Evolutionary conservation across 2,113 vertebrate genomes (phyloP), one percentile per base, ranked within the genome.

Genomic region (Seriola aureovittata): DNA sequence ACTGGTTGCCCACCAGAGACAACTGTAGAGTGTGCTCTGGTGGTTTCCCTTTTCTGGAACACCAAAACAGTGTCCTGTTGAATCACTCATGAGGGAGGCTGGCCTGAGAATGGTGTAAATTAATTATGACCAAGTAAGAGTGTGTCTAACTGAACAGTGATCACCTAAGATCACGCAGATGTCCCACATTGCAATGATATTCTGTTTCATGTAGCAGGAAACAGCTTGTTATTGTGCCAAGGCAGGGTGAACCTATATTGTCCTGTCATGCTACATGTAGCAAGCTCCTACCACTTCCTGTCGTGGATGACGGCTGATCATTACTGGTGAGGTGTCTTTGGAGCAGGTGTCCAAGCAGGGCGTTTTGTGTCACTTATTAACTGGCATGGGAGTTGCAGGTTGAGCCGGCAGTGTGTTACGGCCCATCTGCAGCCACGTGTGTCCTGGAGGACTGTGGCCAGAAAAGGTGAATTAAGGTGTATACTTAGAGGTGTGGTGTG

Each of bases 401-500:
- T 64, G 46, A 64, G 79, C 52, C 34, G 0, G 54, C 55, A 34
- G 62, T 13, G 62, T 13, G 64, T 29, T 21, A 1, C 16, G 1
- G 54, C 67, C 46, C 80, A 87, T 78, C 81, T 89, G 89, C 52
- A 89, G 87, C 89, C 93, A 94, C 89, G 83, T 93, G 86, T 87
- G 80, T 81, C 88, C 80, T 82, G 76, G 71, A 82, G 81, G 89
- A 82, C 66, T 46, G 78, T 81, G 82, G 25, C 78, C 21, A 4
- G 67, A 80, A 81, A 71, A 88, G 87, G 89, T 91, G 85, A 36
- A 57, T 81, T 83, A 81, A 90, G 88, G 86, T 90, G 86, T 90
- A 77, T 73, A 74, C 59, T 8, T 40, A 77, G 78, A 87, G 92
- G 90, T 84, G 89, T 85, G 90, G 87, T 71, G 65, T 93, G 90